phyloP scores from a whole-genome alignment of 2,797 vertebrate genomes.

The Enteromius viviparus region DNA sequence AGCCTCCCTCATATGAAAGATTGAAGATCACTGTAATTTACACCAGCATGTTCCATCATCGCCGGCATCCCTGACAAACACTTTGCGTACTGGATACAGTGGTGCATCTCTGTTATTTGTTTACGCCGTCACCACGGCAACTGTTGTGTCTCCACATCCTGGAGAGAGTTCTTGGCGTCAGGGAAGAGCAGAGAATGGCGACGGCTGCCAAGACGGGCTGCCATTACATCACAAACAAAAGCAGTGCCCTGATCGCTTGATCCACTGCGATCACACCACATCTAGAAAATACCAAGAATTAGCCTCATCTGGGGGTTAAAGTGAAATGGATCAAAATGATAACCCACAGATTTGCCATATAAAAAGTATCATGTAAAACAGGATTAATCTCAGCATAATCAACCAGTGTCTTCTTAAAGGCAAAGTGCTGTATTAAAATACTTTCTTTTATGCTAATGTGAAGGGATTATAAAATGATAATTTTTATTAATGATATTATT shows the following conservation, averaged over 20 bases:
- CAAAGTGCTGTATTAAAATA: neutral
- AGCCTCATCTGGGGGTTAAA: neutral
- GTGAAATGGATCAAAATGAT: constrained; percentile 6
- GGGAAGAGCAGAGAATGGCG: constrained; percentile 51
- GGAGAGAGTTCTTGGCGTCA: constrained; percentile 57
- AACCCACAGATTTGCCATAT: constrained; percentile 1
- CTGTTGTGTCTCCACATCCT: constrained; percentile 67
- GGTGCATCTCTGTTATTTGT: constrained; percentile 63
- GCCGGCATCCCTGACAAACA: constrained; percentile 24
- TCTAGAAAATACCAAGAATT: constrained; percentile 26
- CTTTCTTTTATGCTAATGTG: no score
- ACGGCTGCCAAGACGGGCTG: constrained; percentile 31
- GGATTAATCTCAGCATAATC: neutral
- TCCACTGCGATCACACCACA: constrained; percentile 12
- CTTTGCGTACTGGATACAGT: constrained; percentile 35
- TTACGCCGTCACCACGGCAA: constrained; percentile 69
- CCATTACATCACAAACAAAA: constrained; percentile 32
- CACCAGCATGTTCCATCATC: constrained; percentile 51
- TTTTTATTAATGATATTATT: no score
- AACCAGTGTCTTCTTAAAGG: neutral
- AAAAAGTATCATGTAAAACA: neutral
- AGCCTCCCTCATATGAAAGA: constrained; percentile 60
- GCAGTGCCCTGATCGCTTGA: neutral
- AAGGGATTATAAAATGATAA: neutral
- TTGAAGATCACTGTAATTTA: constrained; percentile 60